phyloP scores from a whole-genome alignment of 37 sponge, comb jelly and placozoan genomes.

The Eunapius fragilis region DNA sequence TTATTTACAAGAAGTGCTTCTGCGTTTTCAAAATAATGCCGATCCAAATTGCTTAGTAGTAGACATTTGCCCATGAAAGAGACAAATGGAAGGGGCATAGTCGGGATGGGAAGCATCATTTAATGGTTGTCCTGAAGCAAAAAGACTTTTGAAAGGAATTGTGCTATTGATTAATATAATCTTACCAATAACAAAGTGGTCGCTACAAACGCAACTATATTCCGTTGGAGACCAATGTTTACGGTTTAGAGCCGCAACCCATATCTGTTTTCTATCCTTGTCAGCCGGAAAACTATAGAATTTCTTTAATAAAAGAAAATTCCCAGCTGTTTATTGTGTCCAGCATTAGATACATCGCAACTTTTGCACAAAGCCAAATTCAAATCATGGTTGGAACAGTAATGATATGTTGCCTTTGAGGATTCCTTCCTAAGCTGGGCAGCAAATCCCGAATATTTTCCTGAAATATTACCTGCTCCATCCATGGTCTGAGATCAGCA shows the following conservation, averaged over 20 bases:
- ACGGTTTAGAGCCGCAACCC: conserved; percentile 14
- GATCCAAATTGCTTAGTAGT: background rate
- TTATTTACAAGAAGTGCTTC: background rate
- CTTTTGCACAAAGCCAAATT: too few species aligned
- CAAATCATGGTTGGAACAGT: too few species aligned
- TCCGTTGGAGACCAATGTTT: conserved; percentile 4
- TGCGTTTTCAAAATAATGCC: conserved; percentile 8
- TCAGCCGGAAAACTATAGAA: conserved; percentile 5
- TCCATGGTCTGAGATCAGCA: too few species aligned
- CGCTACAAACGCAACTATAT: conserved; percentile 3
- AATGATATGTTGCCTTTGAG: too few species aligned
- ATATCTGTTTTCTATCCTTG: background rate
- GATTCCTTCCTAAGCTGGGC: too few species aligned
- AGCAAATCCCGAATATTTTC: too few species aligned
- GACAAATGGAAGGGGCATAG: conserved; percentile 2
- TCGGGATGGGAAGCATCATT: conserved; percentile 17
- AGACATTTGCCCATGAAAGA: background rate
- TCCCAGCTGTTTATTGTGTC: too few species aligned
- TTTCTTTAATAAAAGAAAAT: too few species aligned
- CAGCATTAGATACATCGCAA: too few species aligned
- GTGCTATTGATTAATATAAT: background rate
- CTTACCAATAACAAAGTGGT: conserved; percentile 8
- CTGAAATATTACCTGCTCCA: too few species aligned
- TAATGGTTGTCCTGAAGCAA: conserved; percentile 12
- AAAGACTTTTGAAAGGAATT: background rate